phyloP scores from a whole-genome alignment of 2,113 vertebrate species.

The Poeciliopsis prolifica region DNA sequence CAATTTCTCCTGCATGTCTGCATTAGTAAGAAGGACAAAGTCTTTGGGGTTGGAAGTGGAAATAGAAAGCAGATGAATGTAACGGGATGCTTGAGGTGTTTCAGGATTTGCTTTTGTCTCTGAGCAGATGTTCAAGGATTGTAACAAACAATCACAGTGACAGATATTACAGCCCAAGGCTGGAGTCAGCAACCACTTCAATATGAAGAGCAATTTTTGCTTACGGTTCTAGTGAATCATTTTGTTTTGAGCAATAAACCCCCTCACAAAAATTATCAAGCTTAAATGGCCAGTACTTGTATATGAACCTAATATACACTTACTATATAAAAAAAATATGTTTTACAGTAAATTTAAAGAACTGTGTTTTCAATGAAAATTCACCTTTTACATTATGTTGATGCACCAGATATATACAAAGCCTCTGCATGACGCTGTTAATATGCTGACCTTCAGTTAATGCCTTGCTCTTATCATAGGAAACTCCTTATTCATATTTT shows the following conservation, averaged over 20 bases:
- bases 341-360: neutral
- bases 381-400: neutral
- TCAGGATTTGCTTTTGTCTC: slow-evolving; percentile 41
- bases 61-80: slow-evolving; percentile 17
- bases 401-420: neutral
- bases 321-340: too few species aligned
- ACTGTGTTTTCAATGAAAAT: neutral
- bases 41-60: slow-evolving; percentile 15
- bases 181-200: neutral
- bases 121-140: slow-evolving; percentile 24
- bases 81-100: slow-evolving; percentile 39
- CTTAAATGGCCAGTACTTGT: neutral
- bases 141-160: slow-evolving; percentile 40
- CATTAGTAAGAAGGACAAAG: slow-evolving; percentile 14
- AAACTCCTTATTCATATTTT: neutral
- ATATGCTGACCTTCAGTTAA: neutral
- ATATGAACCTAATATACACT: too few species aligned
- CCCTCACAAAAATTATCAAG: neutral
- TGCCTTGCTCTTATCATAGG: neutral
- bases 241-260: neutral
- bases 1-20: slow-evolving; percentile 15
- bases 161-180: slow-evolving; percentile 13
- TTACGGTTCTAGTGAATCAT: neutral
- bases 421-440: neutral
- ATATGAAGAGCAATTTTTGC: neutral